Evolutionary conservation across 2,113 vertebrate genomes (phyloP), one percentile per base, ranked within the genome.

Genomic region (Rafetus swinhoei): DNA sequence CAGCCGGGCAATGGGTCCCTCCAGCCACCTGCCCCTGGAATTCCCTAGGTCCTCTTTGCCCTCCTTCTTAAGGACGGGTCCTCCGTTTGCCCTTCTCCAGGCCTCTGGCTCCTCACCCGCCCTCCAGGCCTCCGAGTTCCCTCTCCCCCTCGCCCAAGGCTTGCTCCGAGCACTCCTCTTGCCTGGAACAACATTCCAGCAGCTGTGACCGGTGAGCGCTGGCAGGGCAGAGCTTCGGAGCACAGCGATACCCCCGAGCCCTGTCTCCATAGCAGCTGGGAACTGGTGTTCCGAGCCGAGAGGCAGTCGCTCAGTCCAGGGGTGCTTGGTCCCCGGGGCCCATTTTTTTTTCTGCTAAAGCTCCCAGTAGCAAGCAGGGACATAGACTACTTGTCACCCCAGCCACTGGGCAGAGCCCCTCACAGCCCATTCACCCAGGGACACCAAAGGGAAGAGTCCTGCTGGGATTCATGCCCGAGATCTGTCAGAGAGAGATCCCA

Each of bases 11-110:
- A 1, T 4, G 2, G 65, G 84, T 77, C 80, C 93, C 69, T 1
- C 79, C 88, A 1, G 7, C 79, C 91, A 92, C 92, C 96, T 96
- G 96, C 86, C 60, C 93, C 54, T 79, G 39, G 35, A 7, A 54
- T 54, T 54, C 53, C 53, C 3, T 54, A 54, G 53, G 53, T 10
- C 53, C 53, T 13, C 53, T 45, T 45, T 45, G 45, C 45, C 45
- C 45, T 45, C 45, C 45, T 45, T 45, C 45, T 45, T 45, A 45
- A 45, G 5, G 45, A 45, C 45, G 45, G 53, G 53, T 10, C 53
- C 53, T 54, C 53, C 14, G 53, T 54, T 54, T 54, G 53, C 53
- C 53, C 53, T 54, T 10, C 53, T 54, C 53, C 53, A 10, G 14
- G 53, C 53, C 53, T 10, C 53, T 54, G 53, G 53, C 53, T 54